Conservation (phyloP, 2,888 invertebrate genomes). For the Philereme transversata region DNA sequence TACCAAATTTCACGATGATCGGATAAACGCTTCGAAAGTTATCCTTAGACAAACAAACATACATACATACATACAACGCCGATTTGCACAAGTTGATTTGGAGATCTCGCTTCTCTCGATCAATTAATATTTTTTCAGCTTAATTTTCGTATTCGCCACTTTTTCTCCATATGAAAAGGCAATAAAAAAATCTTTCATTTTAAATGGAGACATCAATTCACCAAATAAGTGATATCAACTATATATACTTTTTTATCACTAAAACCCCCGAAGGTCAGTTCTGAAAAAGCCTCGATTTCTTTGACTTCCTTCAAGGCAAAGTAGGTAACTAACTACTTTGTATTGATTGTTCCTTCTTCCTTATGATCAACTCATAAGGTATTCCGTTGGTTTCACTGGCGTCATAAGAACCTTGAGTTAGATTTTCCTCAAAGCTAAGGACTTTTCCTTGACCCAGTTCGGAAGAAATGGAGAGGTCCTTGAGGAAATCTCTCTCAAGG, state of each 20-base stretch:
- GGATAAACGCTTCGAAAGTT: too few relatives aligned
- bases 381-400: conserved; percentile 13
- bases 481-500: conserved; percentile 10
- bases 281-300: background rate
- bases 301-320: background rate
- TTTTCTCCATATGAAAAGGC: too few relatives aligned
- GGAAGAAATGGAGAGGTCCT: conserved; percentile 15
- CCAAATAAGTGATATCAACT: background rate
- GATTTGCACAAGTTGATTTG: too few relatives aligned
- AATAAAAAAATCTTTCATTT: too few relatives aligned
- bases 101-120: too few relatives aligned
- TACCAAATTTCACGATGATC: too few relatives aligned
- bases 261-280: background rate
- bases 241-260: background rate
- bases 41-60: too few relatives aligned
- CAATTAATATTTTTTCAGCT: too few relatives aligned
- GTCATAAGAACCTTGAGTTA: conserved; percentile 38
- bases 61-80: too few relatives aligned
- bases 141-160: too few relatives aligned
- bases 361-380: conserved; percentile 1
- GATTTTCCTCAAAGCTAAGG: conserved; percentile 48
- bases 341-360: background rate
- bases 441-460: conserved; percentile 60
- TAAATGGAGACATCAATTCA: too few relatives aligned
- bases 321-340: background rate